These are phyloP conservation scores for Lycorma delicatula DNA, from an alignment of 1,140 invertebrate genomes.

Conservation along the genomic window DNA sequence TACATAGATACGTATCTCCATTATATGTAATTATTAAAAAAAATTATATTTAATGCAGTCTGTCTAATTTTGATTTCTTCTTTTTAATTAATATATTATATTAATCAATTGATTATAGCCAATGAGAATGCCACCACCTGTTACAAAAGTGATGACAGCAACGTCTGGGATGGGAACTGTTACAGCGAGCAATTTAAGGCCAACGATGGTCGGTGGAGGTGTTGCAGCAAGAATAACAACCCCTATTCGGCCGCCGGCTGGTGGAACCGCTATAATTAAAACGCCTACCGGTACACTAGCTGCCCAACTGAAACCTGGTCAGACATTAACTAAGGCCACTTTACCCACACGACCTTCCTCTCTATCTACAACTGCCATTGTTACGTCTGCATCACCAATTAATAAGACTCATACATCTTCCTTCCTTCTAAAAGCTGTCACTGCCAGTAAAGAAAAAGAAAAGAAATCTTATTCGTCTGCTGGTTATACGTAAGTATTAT, in stretches of 20 bases:
- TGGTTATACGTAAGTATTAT: conserved; percentile 29
- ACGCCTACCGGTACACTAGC: conserved; percentile 14
- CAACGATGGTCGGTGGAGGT: conserved; percentile 34
- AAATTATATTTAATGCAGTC: no score
- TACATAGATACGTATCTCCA: no score
- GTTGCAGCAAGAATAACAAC: conserved; percentile 35
- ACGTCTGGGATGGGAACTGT: conserved; percentile 33
- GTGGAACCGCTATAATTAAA: conserved; percentile 16
- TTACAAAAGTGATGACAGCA: conserved; percentile 27
- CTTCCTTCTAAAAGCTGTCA: conserved; percentile 17
- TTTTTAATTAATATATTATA: no score
- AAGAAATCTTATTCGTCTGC: conserved; percentile 24
- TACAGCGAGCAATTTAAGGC: conserved; percentile 37
- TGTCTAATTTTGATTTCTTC: no score
- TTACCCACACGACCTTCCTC: conserved; percentile 13
- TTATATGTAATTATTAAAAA: no score
- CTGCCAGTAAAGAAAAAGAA: conserved; percentile 23
- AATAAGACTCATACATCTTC: conserved; percentile 5
- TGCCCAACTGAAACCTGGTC: conserved; percentile 12
- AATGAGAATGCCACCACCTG: conserved; percentile 22
- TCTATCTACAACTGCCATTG: neutral
- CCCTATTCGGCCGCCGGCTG: conserved; percentile 43
- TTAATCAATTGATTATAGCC: conserved; percentile 8
- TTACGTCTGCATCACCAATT: neutral
- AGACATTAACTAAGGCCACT: conserved; percentile 17